These are phyloP conservation scores for Enteromius paludinosus DNA, from an alignment of 2,797 vertebrate genomes.

Conservation along the genomic window DNA sequence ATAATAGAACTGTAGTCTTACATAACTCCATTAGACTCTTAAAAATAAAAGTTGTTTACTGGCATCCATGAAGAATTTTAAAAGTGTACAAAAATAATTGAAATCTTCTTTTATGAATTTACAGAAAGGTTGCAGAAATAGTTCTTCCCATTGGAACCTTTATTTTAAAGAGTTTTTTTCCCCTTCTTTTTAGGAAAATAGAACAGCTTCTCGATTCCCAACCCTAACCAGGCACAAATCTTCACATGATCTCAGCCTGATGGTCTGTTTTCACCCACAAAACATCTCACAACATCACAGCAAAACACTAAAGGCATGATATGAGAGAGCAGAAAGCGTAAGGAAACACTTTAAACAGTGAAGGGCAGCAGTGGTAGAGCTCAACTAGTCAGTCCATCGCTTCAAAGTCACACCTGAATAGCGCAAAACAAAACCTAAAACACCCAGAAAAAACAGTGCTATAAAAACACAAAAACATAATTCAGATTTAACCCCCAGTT, in stretches of 20 bases:
- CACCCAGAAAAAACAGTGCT: constrained; percentile 56
- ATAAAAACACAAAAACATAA: constrained; percentile 33
- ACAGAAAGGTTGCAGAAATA: not conserved
- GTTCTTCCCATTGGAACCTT: not conserved
- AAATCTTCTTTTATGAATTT: not conserved
- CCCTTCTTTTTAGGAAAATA: not conserved
- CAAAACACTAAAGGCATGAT: constrained; percentile 35
- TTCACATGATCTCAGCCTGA: not conserved
- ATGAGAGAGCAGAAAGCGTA: constrained; percentile 38
- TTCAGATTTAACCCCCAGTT: not conserved
- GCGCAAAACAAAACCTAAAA: constrained; percentile 66
- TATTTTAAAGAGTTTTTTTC: not conserved
- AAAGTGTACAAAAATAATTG: not conserved
- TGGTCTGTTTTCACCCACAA: constrained; percentile 32
- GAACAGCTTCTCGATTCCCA: not conserved
- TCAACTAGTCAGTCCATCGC: constrained; percentile 4
- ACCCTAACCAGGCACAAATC: not conserved
- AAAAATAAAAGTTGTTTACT: not conserved
- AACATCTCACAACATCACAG: constrained; percentile 51
- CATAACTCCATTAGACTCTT: not conserved
- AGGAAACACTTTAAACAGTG: constrained; percentile 23
- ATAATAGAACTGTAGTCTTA: not conserved
- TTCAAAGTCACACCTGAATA: constrained; percentile 67
- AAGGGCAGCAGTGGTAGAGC: not conserved
- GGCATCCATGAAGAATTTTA: not conserved